Percentiles rank a stretch among this genome's conserved stretches.
phyloP scores from a whole-genome alignment of 2,113 vertebrate genomes.

The Zingel zingel region DNA sequence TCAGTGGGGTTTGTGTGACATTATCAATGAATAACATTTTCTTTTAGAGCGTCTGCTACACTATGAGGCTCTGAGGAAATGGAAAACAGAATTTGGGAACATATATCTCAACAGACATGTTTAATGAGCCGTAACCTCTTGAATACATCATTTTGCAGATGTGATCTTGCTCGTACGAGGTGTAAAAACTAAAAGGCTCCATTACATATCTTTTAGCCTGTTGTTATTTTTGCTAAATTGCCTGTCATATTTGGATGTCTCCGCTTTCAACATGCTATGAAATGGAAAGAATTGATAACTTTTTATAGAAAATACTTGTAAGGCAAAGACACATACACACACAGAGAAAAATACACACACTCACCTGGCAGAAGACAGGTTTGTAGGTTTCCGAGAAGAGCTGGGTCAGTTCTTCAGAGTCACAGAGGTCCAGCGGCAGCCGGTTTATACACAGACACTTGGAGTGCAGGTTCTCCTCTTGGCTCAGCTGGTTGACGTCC shows the following conservation, averaged over 20 bases:
- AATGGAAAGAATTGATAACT: not conserved
- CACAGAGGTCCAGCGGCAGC: slow-evolving; percentile 88
- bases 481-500: slow-evolving; percentile 93
- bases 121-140: slow-evolving; percentile 7
- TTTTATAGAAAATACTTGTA: not conserved
- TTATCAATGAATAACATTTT: not conserved
- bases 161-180: not conserved
- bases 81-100: not conserved
- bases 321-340: not conserved
- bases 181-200: slow-evolving; percentile 11
- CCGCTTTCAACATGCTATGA: not conserved
- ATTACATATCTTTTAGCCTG: not conserved
- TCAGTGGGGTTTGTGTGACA: not conserved
- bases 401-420: slow-evolving; percentile 90
- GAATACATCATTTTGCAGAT: not conserved
- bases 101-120: slow-evolving; percentile 12
- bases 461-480: slow-evolving; percentile 93
- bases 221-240: slow-evolving; percentile 9
- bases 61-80: not conserved
- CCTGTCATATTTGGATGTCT: not conserved
- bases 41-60: not conserved
- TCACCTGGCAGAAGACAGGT: slow-evolving; percentile 96
- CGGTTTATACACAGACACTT: slow-evolving; percentile 96
- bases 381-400: slow-evolving; percentile 91
- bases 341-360: not conserved